A percentile compares a stretch with the other conserved stretches of the same genome.
phyloP scores from a whole-genome alignment of 2,888 invertebrate species.

The Trissoscelio sp. region DNA sequence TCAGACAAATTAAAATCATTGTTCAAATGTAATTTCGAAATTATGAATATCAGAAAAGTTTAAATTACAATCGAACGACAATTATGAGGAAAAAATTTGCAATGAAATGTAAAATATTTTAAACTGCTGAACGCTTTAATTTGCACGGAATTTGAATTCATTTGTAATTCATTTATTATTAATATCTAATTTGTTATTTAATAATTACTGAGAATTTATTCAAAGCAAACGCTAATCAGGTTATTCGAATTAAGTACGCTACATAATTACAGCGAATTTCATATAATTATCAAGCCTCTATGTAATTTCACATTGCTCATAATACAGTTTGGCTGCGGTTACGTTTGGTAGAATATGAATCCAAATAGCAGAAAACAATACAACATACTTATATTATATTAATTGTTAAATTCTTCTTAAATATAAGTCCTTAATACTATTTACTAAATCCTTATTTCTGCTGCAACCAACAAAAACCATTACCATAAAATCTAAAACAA shows the following conservation, averaged over 20 bases:
- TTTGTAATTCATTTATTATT: neutral
- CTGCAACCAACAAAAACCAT: no score
- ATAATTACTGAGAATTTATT: neutral
- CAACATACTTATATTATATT: constrained; percentile 9
- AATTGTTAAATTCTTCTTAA: neutral
- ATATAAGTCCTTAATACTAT: no score
- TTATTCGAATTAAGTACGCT: neutral
- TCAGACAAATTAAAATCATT: no score
- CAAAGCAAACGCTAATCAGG: constrained; percentile 8
- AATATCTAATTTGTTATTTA: neutral
- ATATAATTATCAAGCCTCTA: constrained; percentile 1
- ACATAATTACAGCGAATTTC: constrained; percentile 5
- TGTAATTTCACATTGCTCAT: constrained; percentile 10
- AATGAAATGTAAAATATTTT: no score
- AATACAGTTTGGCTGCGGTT: neutral
- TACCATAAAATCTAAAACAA: no score
- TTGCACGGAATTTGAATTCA: no score
- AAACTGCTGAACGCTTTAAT: no score
- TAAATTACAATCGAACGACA: no score
- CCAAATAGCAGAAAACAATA: neutral
- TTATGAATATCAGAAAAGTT: no score
- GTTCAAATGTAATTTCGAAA: no score
- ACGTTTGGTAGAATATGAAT: neutral
- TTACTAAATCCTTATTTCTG: no score
- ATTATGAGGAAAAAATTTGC: no score